A percentile compares a stretch with the other conserved stretches of the same genome.
Conservation (phyloP, 1,140 invertebrate genomes). For the Aphaenogaster ashmeadi region DNA sequence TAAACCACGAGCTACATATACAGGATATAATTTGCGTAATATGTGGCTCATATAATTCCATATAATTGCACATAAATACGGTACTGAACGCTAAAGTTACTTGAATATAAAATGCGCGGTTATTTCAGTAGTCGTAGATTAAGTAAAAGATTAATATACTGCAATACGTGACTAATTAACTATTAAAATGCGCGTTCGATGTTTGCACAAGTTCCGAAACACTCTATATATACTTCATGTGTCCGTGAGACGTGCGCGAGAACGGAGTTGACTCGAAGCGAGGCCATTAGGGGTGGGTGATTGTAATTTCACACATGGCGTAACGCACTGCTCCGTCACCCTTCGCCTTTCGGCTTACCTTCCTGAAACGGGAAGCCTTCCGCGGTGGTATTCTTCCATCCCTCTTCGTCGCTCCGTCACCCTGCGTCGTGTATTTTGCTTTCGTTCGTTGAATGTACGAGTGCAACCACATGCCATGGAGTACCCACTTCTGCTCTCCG, state of each 20-base stretch:
- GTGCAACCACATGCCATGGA: conserved; percentile 28
- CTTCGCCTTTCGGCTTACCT: conserved; percentile 38
- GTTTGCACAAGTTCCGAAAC: conserved; percentile 11
- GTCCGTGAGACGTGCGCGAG: conserved; percentile 11
- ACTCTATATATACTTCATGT: not conserved
- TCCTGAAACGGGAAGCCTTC: conserved; percentile 33
- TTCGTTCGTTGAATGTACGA: conserved; percentile 56
- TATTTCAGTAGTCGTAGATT: not conserved
- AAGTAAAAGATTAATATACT: not conserved
- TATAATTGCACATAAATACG: not conserved
- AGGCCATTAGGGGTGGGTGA: conserved; percentile 79
- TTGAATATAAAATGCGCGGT: not conserved
- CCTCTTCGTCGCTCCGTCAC: conserved; percentile 52
- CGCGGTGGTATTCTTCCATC: conserved; percentile 37
- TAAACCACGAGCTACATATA: not conserved
- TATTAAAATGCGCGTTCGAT: not conserved
- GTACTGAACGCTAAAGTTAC: not conserved
- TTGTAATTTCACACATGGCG: conserved; percentile 84
- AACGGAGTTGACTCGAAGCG: conserved; percentile 66
- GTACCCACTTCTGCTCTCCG: conserved; percentile 29
- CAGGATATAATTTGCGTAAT: not conserved
- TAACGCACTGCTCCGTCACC: conserved; percentile 67
- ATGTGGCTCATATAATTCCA: not conserved
- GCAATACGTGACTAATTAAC: not conserved
- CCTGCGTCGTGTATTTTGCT: conserved; percentile 56